phyloP scores from a whole-genome alignment of 2,113 vertebrate species.

The Eurypyga helias region DNA sequence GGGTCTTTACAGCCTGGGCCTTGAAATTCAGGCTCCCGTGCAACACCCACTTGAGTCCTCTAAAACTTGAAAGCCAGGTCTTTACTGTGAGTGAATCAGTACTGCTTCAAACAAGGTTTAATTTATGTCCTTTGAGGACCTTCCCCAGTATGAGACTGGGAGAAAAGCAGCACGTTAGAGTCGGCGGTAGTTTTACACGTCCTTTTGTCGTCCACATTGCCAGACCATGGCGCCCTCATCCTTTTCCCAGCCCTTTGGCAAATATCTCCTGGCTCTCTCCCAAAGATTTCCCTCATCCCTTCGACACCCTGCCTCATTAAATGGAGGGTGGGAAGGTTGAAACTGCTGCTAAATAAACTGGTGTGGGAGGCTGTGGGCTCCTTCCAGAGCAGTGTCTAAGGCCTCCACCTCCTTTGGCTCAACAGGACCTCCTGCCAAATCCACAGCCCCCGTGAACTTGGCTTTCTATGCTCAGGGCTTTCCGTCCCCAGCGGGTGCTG shows the following conservation, averaged over 20 bases:
- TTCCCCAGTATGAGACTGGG: background rate
- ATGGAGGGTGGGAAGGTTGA: background rate
- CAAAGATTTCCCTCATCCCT: background rate
- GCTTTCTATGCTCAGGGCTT: background rate
- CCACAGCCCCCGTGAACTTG: background rate
- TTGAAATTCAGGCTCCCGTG: background rate
- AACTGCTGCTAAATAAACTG: background rate
- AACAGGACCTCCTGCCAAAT: background rate
- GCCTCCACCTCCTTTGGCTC: background rate
- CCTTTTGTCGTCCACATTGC: background rate
- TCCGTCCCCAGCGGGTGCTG: background rate
- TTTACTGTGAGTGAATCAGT: background rate
- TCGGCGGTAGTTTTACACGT: fast-evolving
- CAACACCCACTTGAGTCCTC: background rate
- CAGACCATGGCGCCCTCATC: background rate
- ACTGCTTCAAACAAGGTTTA: background rate
- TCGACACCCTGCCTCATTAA: background rate
- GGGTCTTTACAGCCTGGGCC: background rate
- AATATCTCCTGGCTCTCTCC: background rate
- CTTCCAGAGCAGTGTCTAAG: background rate
- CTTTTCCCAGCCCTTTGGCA: background rate
- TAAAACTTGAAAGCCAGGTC: background rate
- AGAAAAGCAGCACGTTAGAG: background rate
- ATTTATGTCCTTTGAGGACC: background rate
- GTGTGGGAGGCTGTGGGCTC: background rate